Percentiles rank a stretch among this genome's conserved stretches.
phyloP scores from a whole-genome alignment of 1,140 invertebrate genomes.

The Zaprionus africanus region DNA sequence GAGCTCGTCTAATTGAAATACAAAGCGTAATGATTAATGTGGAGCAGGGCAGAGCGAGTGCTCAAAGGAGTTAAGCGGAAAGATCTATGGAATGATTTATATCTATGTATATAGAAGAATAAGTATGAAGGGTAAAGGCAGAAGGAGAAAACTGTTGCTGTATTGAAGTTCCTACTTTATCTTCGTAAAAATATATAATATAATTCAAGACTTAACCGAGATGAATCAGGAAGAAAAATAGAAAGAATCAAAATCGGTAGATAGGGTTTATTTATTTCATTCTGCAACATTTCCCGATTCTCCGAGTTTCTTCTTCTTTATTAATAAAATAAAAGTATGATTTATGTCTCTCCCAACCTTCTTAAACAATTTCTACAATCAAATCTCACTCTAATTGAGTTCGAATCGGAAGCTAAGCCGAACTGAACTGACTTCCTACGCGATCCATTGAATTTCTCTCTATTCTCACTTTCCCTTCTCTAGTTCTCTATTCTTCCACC shows the following conservation, averaged over 20 bases:
- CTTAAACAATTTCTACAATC: neutral
- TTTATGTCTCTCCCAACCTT: neutral
- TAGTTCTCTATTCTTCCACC: neutral
- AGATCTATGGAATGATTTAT: neutral
- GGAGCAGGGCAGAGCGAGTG: slow-evolving; percentile 6
- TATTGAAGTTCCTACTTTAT: too few relatives aligned
- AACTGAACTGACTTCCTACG: neutral
- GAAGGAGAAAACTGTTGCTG: neutral
- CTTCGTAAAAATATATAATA: too few relatives aligned
- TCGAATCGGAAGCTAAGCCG: neutral
- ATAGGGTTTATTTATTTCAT: too few relatives aligned
- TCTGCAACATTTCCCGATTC: too few relatives aligned
- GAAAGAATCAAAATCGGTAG: too few relatives aligned
- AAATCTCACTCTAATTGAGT: neutral
- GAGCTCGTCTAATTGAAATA: slow-evolving; percentile 56
- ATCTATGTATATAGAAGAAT: neutral
- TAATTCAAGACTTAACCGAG: too few relatives aligned
- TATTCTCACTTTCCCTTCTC: neutral
- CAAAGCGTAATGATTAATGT: slow-evolving; percentile 57
- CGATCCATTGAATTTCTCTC: neutral
- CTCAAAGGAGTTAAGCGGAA: slow-evolving; percentile 36
- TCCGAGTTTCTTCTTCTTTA: too few relatives aligned
- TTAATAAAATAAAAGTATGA: neutral
- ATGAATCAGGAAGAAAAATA: too few relatives aligned
- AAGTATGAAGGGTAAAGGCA: neutral